Evolutionary conservation across 2,797 vertebrate species (phyloP).

Genomic region (Neosalanx taihuensis): DNA sequence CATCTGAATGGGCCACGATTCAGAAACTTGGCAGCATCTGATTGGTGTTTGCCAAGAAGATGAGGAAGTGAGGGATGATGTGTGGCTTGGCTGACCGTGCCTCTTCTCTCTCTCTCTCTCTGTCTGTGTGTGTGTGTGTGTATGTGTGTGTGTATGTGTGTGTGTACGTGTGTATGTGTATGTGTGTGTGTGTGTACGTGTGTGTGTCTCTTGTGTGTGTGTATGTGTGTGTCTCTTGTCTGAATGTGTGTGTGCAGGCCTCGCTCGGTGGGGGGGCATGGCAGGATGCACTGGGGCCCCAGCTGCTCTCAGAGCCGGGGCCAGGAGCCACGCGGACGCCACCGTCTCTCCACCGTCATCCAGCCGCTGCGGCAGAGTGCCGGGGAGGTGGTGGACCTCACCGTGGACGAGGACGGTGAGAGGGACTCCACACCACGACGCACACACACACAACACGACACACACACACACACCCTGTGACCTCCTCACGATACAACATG

Average conservation of each 20-base stretch:
- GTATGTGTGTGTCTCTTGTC: background rate
- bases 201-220: background rate
- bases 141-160: background rate
- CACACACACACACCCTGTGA: no score
- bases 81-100: background rate
- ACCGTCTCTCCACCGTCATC: constrained; percentile 93
- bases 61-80: background rate
- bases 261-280: constrained; percentile 83
- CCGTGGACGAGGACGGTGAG: constrained; percentile 96
- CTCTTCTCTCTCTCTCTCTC: background rate
- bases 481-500: background rate
- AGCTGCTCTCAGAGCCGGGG: constrained; percentile 85
- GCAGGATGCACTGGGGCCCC: constrained; percentile 88
- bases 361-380: constrained; percentile 93
- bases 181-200: background rate
- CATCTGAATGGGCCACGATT: no score
- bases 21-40: background rate
- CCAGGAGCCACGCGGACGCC: constrained; percentile 86
- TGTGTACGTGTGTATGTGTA: constrained; percentile 9
- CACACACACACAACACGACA: no score
- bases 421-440: background rate
- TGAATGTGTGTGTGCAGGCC: constrained; percentile 73
- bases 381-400: constrained; percentile 97
- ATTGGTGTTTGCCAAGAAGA: background rate
- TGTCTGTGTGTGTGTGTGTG: background rate